Conservation (phyloP, 2,113 vertebrate genomes). For the Muntiacus muntjak region DNA sequence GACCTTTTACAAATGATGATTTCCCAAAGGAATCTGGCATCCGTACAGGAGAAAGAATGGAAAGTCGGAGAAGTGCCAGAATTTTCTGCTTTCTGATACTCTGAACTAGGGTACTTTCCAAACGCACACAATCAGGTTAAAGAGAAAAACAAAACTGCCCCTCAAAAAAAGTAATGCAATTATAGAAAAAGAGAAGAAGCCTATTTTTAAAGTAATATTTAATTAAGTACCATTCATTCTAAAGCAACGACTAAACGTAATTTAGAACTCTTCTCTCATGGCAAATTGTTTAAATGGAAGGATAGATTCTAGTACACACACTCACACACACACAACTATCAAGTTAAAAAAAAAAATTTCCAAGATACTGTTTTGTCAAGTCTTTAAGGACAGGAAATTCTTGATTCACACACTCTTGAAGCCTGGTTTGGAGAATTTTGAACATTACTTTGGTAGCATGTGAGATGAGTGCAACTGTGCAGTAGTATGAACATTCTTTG, state of each 20-base stretch:
- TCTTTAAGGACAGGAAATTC: neutral
- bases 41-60: constrained; percentile 71
- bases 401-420: neutral
- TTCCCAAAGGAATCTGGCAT: constrained; percentile 77
- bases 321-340: neutral
- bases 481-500: neutral
- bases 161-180: constrained; percentile 28
- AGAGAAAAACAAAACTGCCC: constrained; percentile 42
- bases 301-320: neutral
- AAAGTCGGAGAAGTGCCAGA: constrained; percentile 77
- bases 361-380: constrained; percentile 18
- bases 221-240: constrained; percentile 55
- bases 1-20: constrained; percentile 78
- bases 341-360: neutral
- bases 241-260: constrained; percentile 48
- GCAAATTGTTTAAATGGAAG: constrained; percentile 55
- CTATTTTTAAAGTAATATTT: constrained; percentile 51
- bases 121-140: constrained; percentile 55
- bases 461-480: neutral
- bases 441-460: neutral
- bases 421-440: neutral
- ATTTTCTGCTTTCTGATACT: constrained; percentile 58
- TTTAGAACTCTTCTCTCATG: constrained; percentile 51
- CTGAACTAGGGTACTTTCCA: constrained; percentile 72
- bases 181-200: constrained; percentile 38